Evolutionary conservation across 2,113 vertebrate genomes (phyloP).

Genomic region (Antechinus flavipes): DNA sequence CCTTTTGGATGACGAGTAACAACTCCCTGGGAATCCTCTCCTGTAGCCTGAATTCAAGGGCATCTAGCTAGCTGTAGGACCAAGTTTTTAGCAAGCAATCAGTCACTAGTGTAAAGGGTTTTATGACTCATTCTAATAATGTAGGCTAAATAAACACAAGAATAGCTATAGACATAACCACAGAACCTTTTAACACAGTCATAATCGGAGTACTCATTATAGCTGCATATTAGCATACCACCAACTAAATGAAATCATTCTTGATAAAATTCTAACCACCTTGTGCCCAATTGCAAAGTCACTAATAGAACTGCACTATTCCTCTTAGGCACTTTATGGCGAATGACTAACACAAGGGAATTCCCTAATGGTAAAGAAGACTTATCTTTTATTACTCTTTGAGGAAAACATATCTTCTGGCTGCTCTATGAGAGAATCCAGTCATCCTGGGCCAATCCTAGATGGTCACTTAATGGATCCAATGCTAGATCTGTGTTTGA

Average conservation of each 20-base stretch:
- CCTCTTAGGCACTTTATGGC: not conserved
- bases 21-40: conserved; percentile 42
- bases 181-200: conserved; percentile 11
- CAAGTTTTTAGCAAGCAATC: conserved; percentile 34
- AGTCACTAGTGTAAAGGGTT: conserved; percentile 40
- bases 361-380: not conserved
- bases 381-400: not conserved
- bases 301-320: not conserved
- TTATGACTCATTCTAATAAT: conserved; percentile 35
- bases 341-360: not conserved
- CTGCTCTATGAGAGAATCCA: not conserved
- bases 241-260: not conserved
- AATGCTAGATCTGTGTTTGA: not conserved
- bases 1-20: not conserved
- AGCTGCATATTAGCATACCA: conserved; percentile 41
- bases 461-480: not conserved
- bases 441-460: not conserved
- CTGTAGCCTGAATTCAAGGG: conserved; percentile 14
- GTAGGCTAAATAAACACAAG: conserved; percentile 24
- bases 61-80: not conserved
- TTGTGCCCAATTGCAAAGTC: not conserved
- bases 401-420: not conserved
- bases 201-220: conserved; percentile 32
- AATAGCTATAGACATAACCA: conserved; percentile 22
- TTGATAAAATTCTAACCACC: conserved; percentile 15